Base-by-base conservation (phyloP, 1,140 invertebrate genomes). In the Platyura marginata region DNA sequence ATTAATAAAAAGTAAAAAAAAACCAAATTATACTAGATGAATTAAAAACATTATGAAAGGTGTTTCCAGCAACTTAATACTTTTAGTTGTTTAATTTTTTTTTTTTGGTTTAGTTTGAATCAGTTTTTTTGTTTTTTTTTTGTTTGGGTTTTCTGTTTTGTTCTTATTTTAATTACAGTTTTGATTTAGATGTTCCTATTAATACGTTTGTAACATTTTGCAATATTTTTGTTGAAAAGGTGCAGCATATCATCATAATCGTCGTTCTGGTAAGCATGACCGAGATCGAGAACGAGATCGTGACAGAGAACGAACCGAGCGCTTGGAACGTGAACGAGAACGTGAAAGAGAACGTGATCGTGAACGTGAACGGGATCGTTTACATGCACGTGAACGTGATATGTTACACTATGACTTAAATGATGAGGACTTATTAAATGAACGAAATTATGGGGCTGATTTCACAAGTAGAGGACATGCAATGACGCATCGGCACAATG, bases 371-470 rank as follows among this genome's bases (percentile, higher is more conserved):
- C 43, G 56, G 4, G 58, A 61, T 25, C 51, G 58, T 19, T 45
- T 57, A 25, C 58, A 61, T 43, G 50, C 55, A 8, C 49, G 56
- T 8, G 59, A 61, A 40, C 53, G 59, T 13, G 59, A 61, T 47
- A 49, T 58, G 20, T 53, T 61, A 50, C 58, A 59, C 37, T 61
- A 61, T 46, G 56, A 59, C 46, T 49, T 61, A 15, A 60, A 61
- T 40, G 60, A 51, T 42, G 58, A 61, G 41, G 58, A 61, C 44
- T 49, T 61, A 41, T 44, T 58, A 40, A 61, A 41, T 49, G 52
- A 18, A 53, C 38, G 44, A n/a, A 36, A 53, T 33, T 61, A 61
- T 44, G 40, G 40, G 32, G 45, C 39, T 29, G 57, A 59, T 39
- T 57, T 56, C 50, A 55, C 57, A 32, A n/a, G 52, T 54, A 50